Evolutionary conservation across 1,140 invertebrate genomes (phyloP).

Genomic region (Zophobas morio): DNA sequence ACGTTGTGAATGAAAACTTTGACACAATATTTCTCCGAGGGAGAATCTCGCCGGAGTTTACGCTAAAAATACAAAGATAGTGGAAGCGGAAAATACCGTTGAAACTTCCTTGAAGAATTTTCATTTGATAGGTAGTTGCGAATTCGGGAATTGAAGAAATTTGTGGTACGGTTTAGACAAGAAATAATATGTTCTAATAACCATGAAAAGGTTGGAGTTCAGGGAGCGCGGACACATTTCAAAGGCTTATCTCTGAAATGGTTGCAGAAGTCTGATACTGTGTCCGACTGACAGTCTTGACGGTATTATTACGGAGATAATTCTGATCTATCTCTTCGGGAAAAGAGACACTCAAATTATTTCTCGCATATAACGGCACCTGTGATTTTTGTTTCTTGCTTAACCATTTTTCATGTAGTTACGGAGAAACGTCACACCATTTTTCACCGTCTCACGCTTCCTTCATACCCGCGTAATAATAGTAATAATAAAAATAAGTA

Average conservation of each 20-base stretch:
- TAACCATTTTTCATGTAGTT: no score
- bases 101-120: not conserved
- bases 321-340: constrained; percentile 37
- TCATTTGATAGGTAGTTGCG: not conserved
- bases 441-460: no score
- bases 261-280: constrained; percentile 44
- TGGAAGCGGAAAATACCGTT: not conserved
- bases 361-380: not conserved
- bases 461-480: no score
- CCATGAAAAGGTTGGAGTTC: constrained; percentile 50
- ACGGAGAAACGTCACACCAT: no score
- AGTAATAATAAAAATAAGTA: not conserved
- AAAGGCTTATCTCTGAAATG: constrained; percentile 42
- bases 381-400: not conserved
- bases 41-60: not conserved
- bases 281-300: constrained; percentile 46
- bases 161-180: constrained; percentile 45
- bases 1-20: constrained; percentile 15
- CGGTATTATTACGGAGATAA: constrained; percentile 43
- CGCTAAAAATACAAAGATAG: constrained; percentile 9
- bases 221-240: constrained; percentile 48
- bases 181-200: constrained; percentile 52
- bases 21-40: not conserved
- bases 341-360: constrained; percentile 36
- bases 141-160: constrained; percentile 31